Base-by-base conservation (phyloP, 2,113 vertebrate species). In the Gallinago media region DNA sequence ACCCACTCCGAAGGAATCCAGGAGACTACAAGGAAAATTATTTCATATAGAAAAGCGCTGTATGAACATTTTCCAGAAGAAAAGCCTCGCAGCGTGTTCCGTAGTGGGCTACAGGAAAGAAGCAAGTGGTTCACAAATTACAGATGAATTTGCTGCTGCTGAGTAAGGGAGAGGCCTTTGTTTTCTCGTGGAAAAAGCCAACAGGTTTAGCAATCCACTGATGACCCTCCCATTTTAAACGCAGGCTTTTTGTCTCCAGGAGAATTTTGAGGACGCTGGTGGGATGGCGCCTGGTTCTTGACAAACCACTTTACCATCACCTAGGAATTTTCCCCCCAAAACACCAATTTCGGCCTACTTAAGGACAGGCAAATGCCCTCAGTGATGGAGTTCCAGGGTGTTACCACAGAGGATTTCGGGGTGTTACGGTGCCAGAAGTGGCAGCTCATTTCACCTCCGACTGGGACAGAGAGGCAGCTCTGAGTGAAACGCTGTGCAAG, bases 201-300 rank as follows among this genome's bases (percentile, higher is more conserved):
- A 75, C 85, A 66, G 0, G 0, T 91, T 88, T 23, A 81, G 62
- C 91, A 93, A 92, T 63, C 40, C 34, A 6, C 32, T 3, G 27
- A 26, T 56, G 68, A 82, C 54, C 83, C 93, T 96, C 93, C 94
- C 85, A 58, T 36, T 94, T 95, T 62, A 84, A 95, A 50, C 13
- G 34, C 79, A 93, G 59, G 85, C 31, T 65, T 94, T 90, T 88
- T 73, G 73, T 90, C 95, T 82, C 56, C 63, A 16, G 79, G 65
- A 86, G 66, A 88, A 68, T 85, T 88, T 58, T 92, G 88, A 94
- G 78, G 87, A 68, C 8, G n/a, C 68, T 59, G 54, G 8, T 76
- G 85, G 79, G 85, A 84, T 31, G 76, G 61, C 63, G 80, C 47
- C 0, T 2, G 90, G 59, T 81, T 83, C 94, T 54, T 75, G 90